phyloP scores from a whole-genome alignment of 2,113 vertebrate genomes.

The Catharus minimus region DNA sequence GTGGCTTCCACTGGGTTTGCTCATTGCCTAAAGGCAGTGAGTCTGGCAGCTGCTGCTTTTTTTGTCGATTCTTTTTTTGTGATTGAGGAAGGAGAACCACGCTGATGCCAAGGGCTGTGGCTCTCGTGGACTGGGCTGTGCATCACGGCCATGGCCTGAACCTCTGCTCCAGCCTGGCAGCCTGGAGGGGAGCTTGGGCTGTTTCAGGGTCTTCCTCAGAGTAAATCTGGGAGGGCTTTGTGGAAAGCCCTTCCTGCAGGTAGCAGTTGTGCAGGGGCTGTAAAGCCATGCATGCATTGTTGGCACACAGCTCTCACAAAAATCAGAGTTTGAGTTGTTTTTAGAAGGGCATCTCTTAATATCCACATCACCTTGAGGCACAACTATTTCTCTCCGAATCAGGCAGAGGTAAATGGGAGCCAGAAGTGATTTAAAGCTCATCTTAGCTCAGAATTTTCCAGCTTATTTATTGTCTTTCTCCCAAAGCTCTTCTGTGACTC shows the following conservation, averaged over 20 bases:
- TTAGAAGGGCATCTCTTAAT: neutral
- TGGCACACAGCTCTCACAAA: neutral
- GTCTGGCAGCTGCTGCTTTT: constrained; percentile 12
- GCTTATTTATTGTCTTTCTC: constrained; percentile 55
- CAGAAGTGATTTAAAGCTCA: constrained; percentile 51
- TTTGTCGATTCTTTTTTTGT: neutral
- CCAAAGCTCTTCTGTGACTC: constrained; percentile 10
- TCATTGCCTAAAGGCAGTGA: fast-evolving
- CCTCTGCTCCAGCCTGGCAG: neutral
- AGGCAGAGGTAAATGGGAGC: constrained; percentile 17
- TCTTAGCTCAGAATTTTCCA: constrained; percentile 38
- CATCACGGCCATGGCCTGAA: fast-evolving
- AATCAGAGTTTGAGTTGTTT: fast-evolving
- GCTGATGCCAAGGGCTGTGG: neutral
- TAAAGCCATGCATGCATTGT: fast-evolving
- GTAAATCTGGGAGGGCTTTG: neutral
- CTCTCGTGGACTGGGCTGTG: neutral
- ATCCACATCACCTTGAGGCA: neutral
- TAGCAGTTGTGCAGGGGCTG: neutral
- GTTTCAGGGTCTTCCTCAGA: neutral
- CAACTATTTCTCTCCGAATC: neutral
- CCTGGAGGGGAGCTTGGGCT: neutral
- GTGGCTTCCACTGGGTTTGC: neutral
- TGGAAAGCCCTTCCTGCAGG: neutral
- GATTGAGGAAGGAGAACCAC: neutral